Evolutionary conservation across 2,888 invertebrate genomes (phyloP).

Genomic region (Lymantria dispar): DNA sequence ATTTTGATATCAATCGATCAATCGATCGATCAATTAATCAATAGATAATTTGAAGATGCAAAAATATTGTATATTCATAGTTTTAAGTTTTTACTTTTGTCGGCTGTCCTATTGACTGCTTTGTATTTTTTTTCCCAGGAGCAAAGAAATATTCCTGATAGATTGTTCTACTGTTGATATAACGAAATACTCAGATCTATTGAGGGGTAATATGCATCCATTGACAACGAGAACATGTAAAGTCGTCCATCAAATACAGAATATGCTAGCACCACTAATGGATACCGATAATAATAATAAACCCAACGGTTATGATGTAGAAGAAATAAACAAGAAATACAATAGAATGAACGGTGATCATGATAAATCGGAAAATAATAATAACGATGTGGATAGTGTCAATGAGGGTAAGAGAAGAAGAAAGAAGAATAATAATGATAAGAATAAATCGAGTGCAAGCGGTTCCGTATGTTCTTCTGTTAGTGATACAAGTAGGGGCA

Average conservation of each 20-base stretch:
- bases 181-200: neutral
- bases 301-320: constrained; percentile 22
- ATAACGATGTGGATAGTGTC: constrained; percentile 10
- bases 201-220: constrained; percentile 17
- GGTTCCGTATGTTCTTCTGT: constrained; percentile 65
- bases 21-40: no score
- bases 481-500: constrained; percentile 58
- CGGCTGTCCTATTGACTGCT: no score
- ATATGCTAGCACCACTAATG: constrained; percentile 31
- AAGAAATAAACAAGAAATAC: constrained; percentile 15
- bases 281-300: constrained; percentile 9
- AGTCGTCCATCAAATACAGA: constrained; percentile 45
- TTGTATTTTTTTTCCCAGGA: no score
- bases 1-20: no score
- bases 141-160: constrained; percentile 32
- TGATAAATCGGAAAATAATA: constrained; percentile 11
- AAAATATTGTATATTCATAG: no score
- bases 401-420: constrained; percentile 30
- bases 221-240: constrained; percentile 49
- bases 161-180: constrained; percentile 27
- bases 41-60: no score
- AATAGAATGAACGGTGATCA: constrained; percentile 23
- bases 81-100: no score
- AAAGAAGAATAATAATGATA: constrained; percentile 27
- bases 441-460: constrained; percentile 49